These are phyloP conservation scores for Acomys russatus DNA, from an alignment of 2,797 vertebrate species.

Conservation along the genomic window DNA sequence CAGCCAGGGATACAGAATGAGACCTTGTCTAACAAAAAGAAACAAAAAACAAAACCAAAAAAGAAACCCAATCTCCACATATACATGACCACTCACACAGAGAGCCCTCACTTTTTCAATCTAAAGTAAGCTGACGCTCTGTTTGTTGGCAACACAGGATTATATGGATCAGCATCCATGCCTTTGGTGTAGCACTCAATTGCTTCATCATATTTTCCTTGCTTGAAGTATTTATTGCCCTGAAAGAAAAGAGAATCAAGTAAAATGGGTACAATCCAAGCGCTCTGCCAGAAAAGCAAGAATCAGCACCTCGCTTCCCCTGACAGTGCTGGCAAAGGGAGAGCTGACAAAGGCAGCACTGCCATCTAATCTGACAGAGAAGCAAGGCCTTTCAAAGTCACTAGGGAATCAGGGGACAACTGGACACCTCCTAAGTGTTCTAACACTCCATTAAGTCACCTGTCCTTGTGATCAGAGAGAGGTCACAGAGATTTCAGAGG, in stretches of 20 bases:
- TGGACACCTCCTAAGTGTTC: background rate
- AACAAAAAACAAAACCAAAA: background rate
- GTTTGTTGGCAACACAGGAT: slow-evolving; percentile 96
- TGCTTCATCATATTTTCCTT: slow-evolving; percentile 95
- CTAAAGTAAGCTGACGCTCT: slow-evolving; percentile 95
- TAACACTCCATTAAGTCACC: background rate
- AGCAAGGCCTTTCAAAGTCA: background rate
- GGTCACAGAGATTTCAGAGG: background rate
- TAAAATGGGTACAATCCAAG: background rate
- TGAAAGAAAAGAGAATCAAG: slow-evolving; percentile 82
- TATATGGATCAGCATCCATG: slow-evolving; percentile 95
- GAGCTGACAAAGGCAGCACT: background rate
- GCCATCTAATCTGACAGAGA: slow-evolving; percentile 28
- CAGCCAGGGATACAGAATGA: background rate
- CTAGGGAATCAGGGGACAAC: background rate
- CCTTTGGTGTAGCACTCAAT: slow-evolving; percentile 96
- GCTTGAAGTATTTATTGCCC: slow-evolving; percentile 96
- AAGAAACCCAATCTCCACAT: background rate
- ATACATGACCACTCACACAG: background rate
- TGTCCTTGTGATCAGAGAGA: background rate
- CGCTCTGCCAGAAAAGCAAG: background rate
- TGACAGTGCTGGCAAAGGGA: background rate
- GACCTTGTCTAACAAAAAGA: background rate
- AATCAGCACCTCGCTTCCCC: background rate
- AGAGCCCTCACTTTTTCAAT: slow-evolving; percentile 93